Base-by-base conservation (phyloP, 2,113 vertebrate species). In the Thunnus maccoyii region DNA sequence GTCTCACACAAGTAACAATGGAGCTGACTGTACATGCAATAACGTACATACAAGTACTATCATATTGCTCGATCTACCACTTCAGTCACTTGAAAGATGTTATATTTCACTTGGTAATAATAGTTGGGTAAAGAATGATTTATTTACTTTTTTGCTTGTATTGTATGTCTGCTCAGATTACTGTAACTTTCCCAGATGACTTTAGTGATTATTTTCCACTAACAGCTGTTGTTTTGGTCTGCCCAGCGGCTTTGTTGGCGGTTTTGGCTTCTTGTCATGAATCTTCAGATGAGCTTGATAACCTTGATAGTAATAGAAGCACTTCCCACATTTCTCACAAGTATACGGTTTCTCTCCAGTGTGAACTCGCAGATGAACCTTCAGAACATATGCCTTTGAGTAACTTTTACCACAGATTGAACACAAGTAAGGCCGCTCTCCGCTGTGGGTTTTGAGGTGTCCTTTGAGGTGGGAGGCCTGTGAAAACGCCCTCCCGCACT, bases 261-360 rank as follows among this genome's bases (percentile, higher is more conserved):
- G 58, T 60, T 83, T 91, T 17, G 86, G 83, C 44, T 86, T 89
- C 52, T 82, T 86, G 47, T 86, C 55, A 17, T 91, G 90, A 60
- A 67, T 84, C 73, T 60, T 78, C n/a, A 73, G n/a, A 62, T 91
- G 89, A 0, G 22, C 14, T 14, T 20, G 73, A 47, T 86, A 89
- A 11, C 80, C 78, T 58, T 89, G 87, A 76, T 61, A 62, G 46
- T 71, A 79, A 36, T 84, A 77, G 36, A 87, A 86, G 13, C 65
- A 66, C 55, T 89, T 91, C 41, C 92, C 92, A 25, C 93, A 94
- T 54, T 89, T 89, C 8, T 61, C 72, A 67, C 92, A 94, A 1
- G 16, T 54, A 58, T 89, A 92, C 0, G 91, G 92, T 70, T 85
- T 93, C 65, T 93, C 92, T 58, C 93, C 92, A 0, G 87, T 91